Evolutionary conservation across 2,888 invertebrate species (phyloP), one percentile per base, ranked within the genome.

Genomic region (Ganaspis brasiliensis): DNA sequence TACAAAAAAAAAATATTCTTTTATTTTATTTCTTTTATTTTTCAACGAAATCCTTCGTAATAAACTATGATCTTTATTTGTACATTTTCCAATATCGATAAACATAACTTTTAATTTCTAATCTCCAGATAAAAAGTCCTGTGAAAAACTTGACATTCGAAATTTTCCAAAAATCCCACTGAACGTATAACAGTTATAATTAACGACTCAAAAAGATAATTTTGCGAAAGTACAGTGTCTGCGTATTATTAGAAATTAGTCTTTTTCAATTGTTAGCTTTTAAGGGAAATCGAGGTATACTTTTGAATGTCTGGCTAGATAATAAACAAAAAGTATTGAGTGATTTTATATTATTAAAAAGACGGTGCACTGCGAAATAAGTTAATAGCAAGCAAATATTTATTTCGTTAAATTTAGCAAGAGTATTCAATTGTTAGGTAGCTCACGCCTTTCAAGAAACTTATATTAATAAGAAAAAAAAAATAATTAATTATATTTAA

Each of bases 361-460:
- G 67, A 45, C 14, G 67, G 40, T 67, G 67, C 63, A 40, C 19
- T 61, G 61, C 63, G 40, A 63, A 21, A 63, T 40, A 63, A 63
- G 10, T 21, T 37, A 37, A 21, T 37, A 63, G 37, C 19, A 40
- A 63, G 45, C 52, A 52, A 52, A 67, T 67, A 67, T 67, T 67
- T 67, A 67, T 67, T 45, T 67, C 45, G 40, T 67, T 40, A 67
- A 67, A 67, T 67, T 67, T 67, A 67, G 45, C 67, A 67, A 67
- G 40, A 67, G 67, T 67, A 67, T 67, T 67, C 21, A 52, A 63
- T 67, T 24, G 14, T 45, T 67, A 67, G 67, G 40, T 67, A 67
- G n/a, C 67, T 67, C 45, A 45, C 67, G 45, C 67, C 67, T 67
- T 67, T 67, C 67, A 67, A 63, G 67, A 67, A 67, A 52, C 52